Conservation (phyloP, 2,888 invertebrate genomes). For the Ecdyonurus torrentis region DNA sequence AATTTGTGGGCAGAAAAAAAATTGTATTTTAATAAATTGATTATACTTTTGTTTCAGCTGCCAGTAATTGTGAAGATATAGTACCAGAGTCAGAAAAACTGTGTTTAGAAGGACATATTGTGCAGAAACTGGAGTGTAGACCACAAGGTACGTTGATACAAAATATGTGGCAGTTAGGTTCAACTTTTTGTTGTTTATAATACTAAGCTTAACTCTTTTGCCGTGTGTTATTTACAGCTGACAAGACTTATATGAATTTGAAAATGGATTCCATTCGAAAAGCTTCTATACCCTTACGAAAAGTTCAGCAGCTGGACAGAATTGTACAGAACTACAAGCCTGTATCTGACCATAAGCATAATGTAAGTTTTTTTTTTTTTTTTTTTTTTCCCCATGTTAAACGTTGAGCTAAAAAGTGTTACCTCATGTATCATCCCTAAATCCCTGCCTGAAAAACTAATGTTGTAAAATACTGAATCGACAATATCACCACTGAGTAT, state of each 20-base stretch:
- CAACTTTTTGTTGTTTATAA: not conserved
- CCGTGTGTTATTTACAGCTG: conserved; percentile 31
- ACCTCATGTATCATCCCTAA: no score
- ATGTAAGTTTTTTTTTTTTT: conserved; percentile 43
- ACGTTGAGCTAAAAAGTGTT: no score
- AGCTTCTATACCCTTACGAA: conserved; percentile 71
- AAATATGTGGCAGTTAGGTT: not conserved
- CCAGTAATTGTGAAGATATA: conserved; percentile 42
- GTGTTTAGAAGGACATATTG: conserved; percentile 84
- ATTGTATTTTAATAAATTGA: conserved; percentile 6
- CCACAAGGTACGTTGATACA: conserved; percentile 40
- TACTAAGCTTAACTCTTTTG: conserved; percentile 4
- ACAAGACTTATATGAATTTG: conserved; percentile 76
- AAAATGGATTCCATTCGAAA: conserved; percentile 75
- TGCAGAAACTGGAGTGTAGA: conserved; percentile 88
- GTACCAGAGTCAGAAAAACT: conserved; percentile 68
- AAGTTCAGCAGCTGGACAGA: conserved; percentile 72
- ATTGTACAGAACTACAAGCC: conserved; percentile 87
- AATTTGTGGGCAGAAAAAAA: no score
- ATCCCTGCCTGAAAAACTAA: no score
- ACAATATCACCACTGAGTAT: no score
- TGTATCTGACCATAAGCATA: conserved; percentile 78
- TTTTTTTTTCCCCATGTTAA: no score
- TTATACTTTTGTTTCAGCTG: conserved; percentile 23
- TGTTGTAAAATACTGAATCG: no score